phyloP scores from a whole-genome alignment of 1,140 invertebrate species.

The Sitophilus oryzae region DNA sequence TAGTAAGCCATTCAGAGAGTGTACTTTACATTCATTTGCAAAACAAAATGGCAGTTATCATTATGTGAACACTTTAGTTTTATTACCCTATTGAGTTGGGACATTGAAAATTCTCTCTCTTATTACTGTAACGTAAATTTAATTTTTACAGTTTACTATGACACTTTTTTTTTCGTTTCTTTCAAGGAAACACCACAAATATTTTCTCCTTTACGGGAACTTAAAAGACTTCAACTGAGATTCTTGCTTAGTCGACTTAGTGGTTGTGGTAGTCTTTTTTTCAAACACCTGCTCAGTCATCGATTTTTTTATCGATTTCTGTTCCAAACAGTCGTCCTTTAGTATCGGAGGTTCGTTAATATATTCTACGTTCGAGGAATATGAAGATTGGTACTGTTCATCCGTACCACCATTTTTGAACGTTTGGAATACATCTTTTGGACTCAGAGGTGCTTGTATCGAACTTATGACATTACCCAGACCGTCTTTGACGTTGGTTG shows the following conservation, averaged over 20 bases:
- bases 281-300: slow-evolving; percentile 49
- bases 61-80: too few species aligned
- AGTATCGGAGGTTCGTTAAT: slow-evolving; percentile 44
- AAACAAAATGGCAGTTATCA: too few species aligned
- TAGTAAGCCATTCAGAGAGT: too few species aligned
- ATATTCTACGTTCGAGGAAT: slow-evolving; percentile 44
- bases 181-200: too few species aligned
- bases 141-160: too few species aligned
- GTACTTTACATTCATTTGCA: too few species aligned
- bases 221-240: slow-evolving; percentile 48
- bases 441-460: slow-evolving; percentile 10
- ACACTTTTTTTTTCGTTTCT: too few species aligned
- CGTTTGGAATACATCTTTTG: slow-evolving; percentile 29
- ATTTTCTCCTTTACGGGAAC: slow-evolving; percentile 29
- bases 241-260: slow-evolving; percentile 47
- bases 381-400: slow-evolving; percentile 31
- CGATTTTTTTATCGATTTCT: slow-evolving; percentile 49
- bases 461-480: slow-evolving; percentile 1
- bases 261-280: slow-evolving; percentile 49
- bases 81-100: too few species aligned
- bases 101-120: too few species aligned
- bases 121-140: too few species aligned
- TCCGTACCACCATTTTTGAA: slow-evolving; percentile 37
- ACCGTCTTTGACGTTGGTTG: slow-evolving; percentile 35
- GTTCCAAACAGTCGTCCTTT: slow-evolving; percentile 45